Conservation (phyloP, 2,888 invertebrate genomes). For the Candidula unifasciata region DNA sequence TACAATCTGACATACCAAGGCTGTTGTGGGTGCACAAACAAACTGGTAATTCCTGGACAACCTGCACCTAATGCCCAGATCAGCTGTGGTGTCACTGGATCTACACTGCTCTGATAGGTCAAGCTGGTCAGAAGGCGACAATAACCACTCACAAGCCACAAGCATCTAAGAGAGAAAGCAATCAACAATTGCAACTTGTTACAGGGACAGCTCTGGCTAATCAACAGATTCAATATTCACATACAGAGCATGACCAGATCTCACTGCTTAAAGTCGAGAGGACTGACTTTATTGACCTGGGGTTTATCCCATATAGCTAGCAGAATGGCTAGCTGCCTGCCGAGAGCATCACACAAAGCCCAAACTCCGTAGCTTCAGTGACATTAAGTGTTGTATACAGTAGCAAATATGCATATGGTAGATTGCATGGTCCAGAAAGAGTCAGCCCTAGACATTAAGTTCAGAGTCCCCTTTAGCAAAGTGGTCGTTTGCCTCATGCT, state of each 20-base stretch:
- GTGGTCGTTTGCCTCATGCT: too few species aligned
- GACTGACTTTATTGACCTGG: too few species aligned
- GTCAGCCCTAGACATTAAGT: too few species aligned
- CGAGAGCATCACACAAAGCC: too few species aligned
- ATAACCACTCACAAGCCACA: constrained; percentile 74
- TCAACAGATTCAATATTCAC: neutral
- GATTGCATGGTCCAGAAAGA: too few species aligned
- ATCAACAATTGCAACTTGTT: too few species aligned
- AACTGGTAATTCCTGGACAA: constrained; percentile 70
- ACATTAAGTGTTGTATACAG: too few species aligned
- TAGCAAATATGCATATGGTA: too few species aligned
- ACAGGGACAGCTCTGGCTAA: neutral
- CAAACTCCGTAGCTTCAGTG: too few species aligned
- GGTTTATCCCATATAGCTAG: too few species aligned
- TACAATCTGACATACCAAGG: constrained; percentile 71
- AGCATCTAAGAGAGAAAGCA: constrained; percentile 59
- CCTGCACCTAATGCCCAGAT: constrained; percentile 76
- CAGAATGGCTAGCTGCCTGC: too few species aligned
- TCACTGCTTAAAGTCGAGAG: neutral
- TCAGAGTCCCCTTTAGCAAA: too few species aligned
- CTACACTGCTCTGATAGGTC: constrained; percentile 69
- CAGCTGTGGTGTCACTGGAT: constrained; percentile 72
- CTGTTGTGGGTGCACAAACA: constrained; percentile 69
- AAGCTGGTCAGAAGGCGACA: constrained; percentile 69
- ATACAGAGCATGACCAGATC: neutral